Conservation (phyloP, 2,797 vertebrate species). For the Hoplostethus atlanticus region DNA sequence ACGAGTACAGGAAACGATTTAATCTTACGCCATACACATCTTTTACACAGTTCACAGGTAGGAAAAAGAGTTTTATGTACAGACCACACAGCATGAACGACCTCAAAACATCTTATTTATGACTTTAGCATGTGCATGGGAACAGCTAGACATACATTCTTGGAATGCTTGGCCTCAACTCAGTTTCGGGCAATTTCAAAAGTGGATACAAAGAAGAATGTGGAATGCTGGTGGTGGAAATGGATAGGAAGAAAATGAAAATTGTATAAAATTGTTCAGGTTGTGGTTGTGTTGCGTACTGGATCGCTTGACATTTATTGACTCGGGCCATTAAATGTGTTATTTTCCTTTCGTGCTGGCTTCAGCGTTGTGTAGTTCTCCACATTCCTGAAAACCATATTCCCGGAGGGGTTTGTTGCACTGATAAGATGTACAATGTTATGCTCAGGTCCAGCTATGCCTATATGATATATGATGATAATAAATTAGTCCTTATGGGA, state of each 20-base stretch:
- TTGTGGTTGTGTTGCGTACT: not conserved
- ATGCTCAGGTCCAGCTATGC: not conserved
- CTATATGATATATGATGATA: not conserved
- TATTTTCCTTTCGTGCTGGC: not conserved
- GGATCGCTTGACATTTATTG: not conserved
- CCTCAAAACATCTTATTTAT: conserved; percentile 1
- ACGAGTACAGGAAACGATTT: conserved; percentile 95
- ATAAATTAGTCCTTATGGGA: too few relatives aligned
- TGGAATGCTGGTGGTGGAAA: not conserved
- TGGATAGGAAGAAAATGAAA: too few relatives aligned
- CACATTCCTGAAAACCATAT: not conserved
- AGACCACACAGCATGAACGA: not conserved
- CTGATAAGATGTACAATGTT: not conserved
- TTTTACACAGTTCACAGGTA: conserved; percentile 92
- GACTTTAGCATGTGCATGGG: conserved; percentile 21
- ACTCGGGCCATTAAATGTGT: not conserved
- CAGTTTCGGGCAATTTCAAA: not conserved
- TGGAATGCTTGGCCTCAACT: not conserved
- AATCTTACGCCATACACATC: conserved; percentile 90
- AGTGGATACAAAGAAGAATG: too few relatives aligned
- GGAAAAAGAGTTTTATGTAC: conserved; percentile 8
- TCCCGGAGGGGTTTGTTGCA: not conserved
- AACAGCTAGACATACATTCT: conserved; percentile 25
- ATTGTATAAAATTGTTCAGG: not conserved
- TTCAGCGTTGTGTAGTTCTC: not conserved